phyloP scores from a whole-genome alignment of 2,797 vertebrate species.

The Lepus oiostolus region DNA sequence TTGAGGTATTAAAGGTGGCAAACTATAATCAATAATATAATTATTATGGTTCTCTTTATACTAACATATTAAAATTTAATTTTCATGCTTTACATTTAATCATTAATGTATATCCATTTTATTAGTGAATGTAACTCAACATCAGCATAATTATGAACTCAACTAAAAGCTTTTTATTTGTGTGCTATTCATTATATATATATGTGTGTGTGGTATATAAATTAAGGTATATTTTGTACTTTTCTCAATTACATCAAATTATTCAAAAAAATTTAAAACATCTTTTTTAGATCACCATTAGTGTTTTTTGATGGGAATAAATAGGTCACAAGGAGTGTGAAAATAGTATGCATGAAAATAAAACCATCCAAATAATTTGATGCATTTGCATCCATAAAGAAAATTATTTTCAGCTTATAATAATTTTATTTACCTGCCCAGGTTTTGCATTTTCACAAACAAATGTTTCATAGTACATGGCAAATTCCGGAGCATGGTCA shows the following conservation, averaged over 20 bases:
- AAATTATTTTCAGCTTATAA: not conserved
- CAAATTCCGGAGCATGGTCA: conserved; percentile 97
- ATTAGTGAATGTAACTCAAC: not conserved
- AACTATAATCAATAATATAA: not conserved
- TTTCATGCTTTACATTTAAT: not conserved
- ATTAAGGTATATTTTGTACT: not conserved
- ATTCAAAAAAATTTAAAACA: not conserved
- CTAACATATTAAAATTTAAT: not conserved
- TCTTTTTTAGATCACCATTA: not conserved
- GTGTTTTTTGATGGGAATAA: not conserved
- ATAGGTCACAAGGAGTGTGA: not conserved
- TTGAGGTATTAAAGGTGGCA: not conserved
- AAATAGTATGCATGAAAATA: not conserved
- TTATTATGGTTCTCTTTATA: not conserved
- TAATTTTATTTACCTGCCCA: conserved; percentile 93
- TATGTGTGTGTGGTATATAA: not conserved
- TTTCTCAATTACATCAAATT: not conserved
- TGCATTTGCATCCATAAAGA: not conserved
- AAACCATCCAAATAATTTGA: not conserved
- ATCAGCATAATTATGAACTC: not conserved
- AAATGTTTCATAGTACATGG: conserved; percentile 97
- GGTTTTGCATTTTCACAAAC: conserved; percentile 98
- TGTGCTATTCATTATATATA: not conserved
- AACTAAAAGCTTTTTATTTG: not conserved
- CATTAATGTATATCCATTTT: not conserved